Conservation (phyloP, 2,888 invertebrate genomes). For the Nematopogon swammerdamellus region DNA sequence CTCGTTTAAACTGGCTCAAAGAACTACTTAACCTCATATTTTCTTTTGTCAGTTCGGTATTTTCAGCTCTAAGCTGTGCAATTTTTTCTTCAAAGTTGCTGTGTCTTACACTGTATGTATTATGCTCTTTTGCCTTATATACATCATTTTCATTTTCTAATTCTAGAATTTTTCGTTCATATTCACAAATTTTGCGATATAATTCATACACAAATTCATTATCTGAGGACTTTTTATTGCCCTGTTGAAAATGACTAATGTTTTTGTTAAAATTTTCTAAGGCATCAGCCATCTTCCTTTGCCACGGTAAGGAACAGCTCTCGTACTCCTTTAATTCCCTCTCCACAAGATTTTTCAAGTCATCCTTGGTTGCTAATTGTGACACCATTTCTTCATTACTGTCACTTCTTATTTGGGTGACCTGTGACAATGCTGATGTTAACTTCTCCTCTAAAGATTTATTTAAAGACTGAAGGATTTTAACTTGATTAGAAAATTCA, state of each 20-base stretch:
- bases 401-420: slow-evolving; percentile 18
- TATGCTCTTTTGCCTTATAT: slow-evolving; percentile 22
- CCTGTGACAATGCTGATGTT: slow-evolving; percentile 25
- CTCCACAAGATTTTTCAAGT: slow-evolving; percentile 32
- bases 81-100: slow-evolving; percentile 42
- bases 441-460: slow-evolving; percentile 44
- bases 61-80: slow-evolving; percentile 40
- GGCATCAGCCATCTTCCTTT: slow-evolving; percentile 36
- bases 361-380: slow-evolving; percentile 26
- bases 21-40: slow-evolving; percentile 38
- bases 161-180: slow-evolving; percentile 46
- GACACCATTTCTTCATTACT: slow-evolving; percentile 19
- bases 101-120: slow-evolving; percentile 24
- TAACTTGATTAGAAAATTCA: slow-evolving; percentile 40
- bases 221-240: slow-evolving; percentile 17
- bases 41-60: slow-evolving; percentile 41
- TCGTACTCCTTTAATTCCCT: slow-evolving; percentile 46
- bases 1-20: slow-evolving; percentile 31
- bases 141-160: slow-evolving; percentile 47
- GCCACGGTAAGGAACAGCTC: slow-evolving; percentile 27
- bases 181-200: slow-evolving; percentile 41
- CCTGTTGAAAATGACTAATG: slow-evolving; percentile 23
- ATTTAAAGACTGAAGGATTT: slow-evolving; percentile 44
- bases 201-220: slow-evolving; percentile 35
- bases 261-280: slow-evolving; percentile 34